Evolutionary conservation across 2,113 vertebrate species (phyloP).

Genomic region (Epinephelus fuscoguttatus): DNA sequence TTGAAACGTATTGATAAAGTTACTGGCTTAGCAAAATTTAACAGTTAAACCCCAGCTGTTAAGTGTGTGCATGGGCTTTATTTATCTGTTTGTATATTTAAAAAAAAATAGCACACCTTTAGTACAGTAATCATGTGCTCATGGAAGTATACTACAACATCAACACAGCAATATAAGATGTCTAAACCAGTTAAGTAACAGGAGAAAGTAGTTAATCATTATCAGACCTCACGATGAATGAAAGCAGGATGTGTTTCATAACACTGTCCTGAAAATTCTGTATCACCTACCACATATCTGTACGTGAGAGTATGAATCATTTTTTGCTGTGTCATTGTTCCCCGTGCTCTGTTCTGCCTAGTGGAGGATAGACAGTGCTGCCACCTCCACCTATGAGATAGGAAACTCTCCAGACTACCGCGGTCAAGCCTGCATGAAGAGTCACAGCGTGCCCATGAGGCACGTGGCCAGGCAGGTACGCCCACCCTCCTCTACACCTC

Average conservation of each 20-base stretch:
- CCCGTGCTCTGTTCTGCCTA: constrained; percentile 79
- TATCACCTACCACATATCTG: not conserved
- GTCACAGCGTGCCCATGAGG: constrained; percentile 89
- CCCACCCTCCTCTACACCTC: constrained; percentile 75
- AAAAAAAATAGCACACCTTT: no score
- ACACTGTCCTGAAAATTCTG: not conserved
- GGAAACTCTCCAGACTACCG: constrained; percentile 95
- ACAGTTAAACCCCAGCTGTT: not conserved
- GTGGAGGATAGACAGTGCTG: constrained; percentile 99
- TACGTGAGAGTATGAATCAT: constrained; percentile 28
- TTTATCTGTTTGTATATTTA: not conserved
- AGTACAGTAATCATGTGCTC: no score
- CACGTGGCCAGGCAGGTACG: constrained; percentile 97
- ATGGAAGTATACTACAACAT: no score
- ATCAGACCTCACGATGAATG: not conserved
- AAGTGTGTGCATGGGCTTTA: not conserved
- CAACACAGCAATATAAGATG: no score
- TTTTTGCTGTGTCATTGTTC: constrained; percentile 59
- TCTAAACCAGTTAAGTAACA: not conserved
- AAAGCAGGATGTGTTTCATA: not conserved
- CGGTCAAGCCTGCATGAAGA: constrained; percentile 95
- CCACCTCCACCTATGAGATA: constrained; percentile 96
- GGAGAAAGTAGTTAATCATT: not conserved
- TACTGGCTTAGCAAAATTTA: not conserved
- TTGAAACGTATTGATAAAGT: not conserved